Evolutionary conservation across 2,797 vertebrate genomes (phyloP).

Genomic region (Avahi laniger): DNA sequence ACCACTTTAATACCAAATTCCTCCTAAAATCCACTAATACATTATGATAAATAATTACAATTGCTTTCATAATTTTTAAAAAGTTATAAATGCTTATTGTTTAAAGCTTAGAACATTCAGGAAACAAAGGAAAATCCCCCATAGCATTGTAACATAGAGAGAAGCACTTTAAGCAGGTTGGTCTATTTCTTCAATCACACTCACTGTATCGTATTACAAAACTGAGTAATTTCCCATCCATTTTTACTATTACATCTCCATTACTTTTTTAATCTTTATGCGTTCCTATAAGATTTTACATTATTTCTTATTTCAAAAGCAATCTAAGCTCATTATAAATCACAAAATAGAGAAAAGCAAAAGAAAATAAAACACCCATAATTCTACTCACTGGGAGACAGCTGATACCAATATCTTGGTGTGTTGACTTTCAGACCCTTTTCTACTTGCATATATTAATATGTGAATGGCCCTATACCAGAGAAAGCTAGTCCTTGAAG

Average conservation of each 20-base stretch:
- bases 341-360: not conserved
- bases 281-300: not conserved
- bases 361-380: not conserved
- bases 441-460: too few relatives aligned
- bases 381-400: not conserved
- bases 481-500: not conserved
- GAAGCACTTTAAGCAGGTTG: not conserved
- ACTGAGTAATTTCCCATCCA: not conserved
- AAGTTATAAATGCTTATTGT: conserved; percentile 30
- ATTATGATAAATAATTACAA: conserved; percentile 18
- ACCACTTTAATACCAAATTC: not conserved
- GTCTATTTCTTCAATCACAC: not conserved
- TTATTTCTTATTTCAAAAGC: conserved; percentile 53
- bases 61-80: not conserved
- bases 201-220: not conserved
- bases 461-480: not conserved
- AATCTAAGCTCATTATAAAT: not conserved
- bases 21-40: not conserved
- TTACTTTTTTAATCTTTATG: conserved; percentile 16
- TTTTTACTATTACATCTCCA: not conserved
- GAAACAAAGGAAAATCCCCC: not conserved
- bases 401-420: not conserved
- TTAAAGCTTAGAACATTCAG: conserved; percentile 23
- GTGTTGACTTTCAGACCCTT: not conserved
- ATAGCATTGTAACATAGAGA: not conserved